Evolutionary conservation across 2,888 invertebrate species (phyloP).

Genomic region (Heliconius aoede): DNA sequence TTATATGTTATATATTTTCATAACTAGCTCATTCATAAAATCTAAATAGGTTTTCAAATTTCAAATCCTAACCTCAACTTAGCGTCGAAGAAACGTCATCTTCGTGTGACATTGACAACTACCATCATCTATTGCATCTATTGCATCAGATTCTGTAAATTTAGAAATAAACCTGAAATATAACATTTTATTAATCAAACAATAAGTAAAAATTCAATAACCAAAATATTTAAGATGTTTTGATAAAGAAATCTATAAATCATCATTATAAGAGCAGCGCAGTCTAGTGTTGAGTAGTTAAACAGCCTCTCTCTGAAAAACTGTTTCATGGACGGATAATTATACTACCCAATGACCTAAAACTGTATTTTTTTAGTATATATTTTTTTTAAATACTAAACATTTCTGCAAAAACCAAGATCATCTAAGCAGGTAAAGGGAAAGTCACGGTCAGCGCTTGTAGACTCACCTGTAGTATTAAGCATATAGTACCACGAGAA

Average conservation of each 20-base stretch:
- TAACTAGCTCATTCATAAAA: slow-evolving; percentile 3
- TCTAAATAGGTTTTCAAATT: slow-evolving; percentile 20
- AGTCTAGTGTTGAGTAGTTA: slow-evolving; percentile 39
- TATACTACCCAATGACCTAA: slow-evolving; percentile 19
- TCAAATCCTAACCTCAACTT: slow-evolving; percentile 26
- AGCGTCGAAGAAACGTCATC: slow-evolving; percentile 31
- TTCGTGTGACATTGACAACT: slow-evolving; percentile 18
- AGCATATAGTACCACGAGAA: slow-evolving; percentile 57
- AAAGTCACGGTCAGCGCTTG: slow-evolving; percentile 74
- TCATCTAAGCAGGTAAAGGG: slow-evolving; percentile 55
- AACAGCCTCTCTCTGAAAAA: slow-evolving; percentile 10
- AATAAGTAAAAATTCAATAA: not conserved
- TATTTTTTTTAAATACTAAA: slow-evolving; percentile 8
- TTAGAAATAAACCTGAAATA: not conserved
- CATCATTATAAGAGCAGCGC: slow-evolving; percentile 12
- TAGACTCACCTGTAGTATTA: slow-evolving; percentile 49
- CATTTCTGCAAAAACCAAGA: slow-evolving; percentile 27
- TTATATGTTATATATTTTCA: not conserved
- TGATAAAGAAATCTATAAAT: not conserved
- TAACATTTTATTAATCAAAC: not conserved
- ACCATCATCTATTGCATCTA: no score
- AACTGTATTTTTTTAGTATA: slow-evolving; percentile 14
- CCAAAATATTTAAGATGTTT: not conserved
- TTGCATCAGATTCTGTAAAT: slow-evolving; percentile 18
- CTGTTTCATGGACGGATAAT: slow-evolving; percentile 31